These are phyloP conservation scores for Gambusia yucatana DNA, from an alignment of 2,797 vertebrate genomes.

Conservation along the genomic window DNA sequence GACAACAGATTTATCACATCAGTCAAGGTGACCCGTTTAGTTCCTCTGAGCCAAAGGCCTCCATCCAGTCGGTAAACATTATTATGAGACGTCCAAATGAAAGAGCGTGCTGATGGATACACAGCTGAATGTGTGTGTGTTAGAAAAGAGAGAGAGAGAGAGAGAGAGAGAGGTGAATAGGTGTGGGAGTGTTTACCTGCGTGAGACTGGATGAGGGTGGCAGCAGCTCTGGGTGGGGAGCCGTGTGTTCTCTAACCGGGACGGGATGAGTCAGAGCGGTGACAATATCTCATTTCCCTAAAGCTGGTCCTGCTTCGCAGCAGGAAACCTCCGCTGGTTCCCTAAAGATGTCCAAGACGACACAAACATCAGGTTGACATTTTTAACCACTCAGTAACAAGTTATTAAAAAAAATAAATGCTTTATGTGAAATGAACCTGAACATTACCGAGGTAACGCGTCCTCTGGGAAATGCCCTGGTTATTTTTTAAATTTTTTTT, in stretches of 20 bases:
- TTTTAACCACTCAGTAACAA: background rate
- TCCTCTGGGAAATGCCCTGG: background rate
- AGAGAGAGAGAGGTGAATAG: background rate
- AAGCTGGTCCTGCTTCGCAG: conserved; percentile 32
- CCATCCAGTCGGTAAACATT: conserved; percentile 11
- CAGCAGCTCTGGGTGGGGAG: conserved; percentile 28
- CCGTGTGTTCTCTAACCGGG: conserved; percentile 12
- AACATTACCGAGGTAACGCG: background rate
- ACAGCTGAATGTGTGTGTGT: background rate
- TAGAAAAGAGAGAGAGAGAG: background rate
- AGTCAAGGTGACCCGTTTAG: conserved; percentile 35
- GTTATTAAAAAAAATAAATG: background rate
- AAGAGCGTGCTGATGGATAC: conserved; percentile 14
- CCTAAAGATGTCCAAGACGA: conserved; percentile 50
- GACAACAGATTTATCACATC: conserved; percentile 4
- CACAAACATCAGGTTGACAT: conserved; percentile 2
- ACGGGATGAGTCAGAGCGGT: conserved; percentile 30
- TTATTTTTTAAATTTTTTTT: conserved; percentile 6
- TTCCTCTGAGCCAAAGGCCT: conserved; percentile 4
- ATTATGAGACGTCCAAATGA: conserved; percentile 10
- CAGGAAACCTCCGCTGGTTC: conserved; percentile 57
- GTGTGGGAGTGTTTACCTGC: conserved; percentile 47
- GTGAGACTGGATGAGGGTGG: conserved; percentile 44
- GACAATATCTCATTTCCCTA: conserved; percentile 63
- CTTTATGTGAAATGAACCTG: background rate